Base-by-base conservation (phyloP, 2,797 vertebrate species). In the Crypturellus tataupa region DNA sequence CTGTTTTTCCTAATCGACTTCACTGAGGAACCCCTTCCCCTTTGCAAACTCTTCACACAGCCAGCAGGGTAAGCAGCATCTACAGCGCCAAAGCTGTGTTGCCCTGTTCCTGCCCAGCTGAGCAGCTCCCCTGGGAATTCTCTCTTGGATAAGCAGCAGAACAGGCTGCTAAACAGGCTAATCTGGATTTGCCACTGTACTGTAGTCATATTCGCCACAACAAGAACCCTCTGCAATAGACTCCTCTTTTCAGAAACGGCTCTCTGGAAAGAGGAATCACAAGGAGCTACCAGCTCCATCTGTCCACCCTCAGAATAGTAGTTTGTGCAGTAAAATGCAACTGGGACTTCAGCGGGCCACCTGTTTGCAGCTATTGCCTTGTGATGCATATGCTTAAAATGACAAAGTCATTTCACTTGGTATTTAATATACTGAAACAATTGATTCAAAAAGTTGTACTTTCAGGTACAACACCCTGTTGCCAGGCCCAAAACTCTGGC, bases 141-240 rank as follows among this genome's bases (percentile, higher is more conserved):
- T 44, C 39, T 29, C 71, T 33, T 62, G 20, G 35, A 31, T 33
- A 93, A 81, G 85, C 44, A 64, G 76, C 25, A 79, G 14, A 91
- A 89, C 40, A 91, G 62, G 87, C 64, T 80, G 64, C 29, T 1
- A 0, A 87, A 82, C 91, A 87, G 77, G 93, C 88, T 64, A 18
- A 47, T 73, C 93, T 58, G 83, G 95, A 94, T 94, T 91, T 85
- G 78, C 91, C 77, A 91, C 46, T 82, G 3, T 15, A 27, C 0
- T 85, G 64, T 27, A 44, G 70, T 40, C 59, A 58, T 14, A 77
- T 16, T 27, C 25, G n/a, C n/a, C 80, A 56, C 59, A 77, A 67
- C 33, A 88, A 29, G 9, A 71, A 69, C 24, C 29, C n/a, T 76
- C 46, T 78, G 59, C 59, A 76, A 58, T 31, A 71, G 33, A 63